Base-by-base conservation (phyloP, 2,797 vertebrate genomes). In the Catamblyrhynchus diadema region DNA sequence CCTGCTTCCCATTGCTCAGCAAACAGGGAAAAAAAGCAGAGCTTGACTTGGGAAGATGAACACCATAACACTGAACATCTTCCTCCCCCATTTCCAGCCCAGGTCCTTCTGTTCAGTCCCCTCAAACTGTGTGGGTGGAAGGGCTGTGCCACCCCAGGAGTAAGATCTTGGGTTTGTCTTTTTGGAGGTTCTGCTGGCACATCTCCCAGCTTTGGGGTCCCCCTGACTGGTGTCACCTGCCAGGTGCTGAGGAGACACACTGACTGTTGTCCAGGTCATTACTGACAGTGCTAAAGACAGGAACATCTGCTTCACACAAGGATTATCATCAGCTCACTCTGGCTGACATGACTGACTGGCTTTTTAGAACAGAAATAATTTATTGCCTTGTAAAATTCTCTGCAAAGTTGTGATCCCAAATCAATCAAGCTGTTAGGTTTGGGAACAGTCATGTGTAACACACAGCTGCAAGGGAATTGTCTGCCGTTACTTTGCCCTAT, bases 31-130 rank as follows among this genome's bases (percentile, higher is more conserved):
- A 24, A 44, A 57, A 30, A 14, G 21, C 45, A 77, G 70, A 77
- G 37, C 50, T 54, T 86, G 64, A 45, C 54, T 33, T 65, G 45
- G 50, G 45, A 70, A 60, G 50, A 35, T 54, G 44, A 56, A 77
- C 0, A 0, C 33, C 1, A 0, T 9, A 72, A 57, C 56, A 35
- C 10, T 57, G 56, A 57, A 35, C 23, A 35, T 57, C 15, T 51
- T 64, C 59, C 50, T 86, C 19, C 60, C 59, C 56, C 54, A 24
- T n/a, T 82, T 62, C 37, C 59, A 88, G 59, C 53, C 53, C 71
- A 62, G 39, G 48, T 71, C 57, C 64, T 60, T 81, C 66, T 61
- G 53, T 56, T 20, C 57, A 61, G 42, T 79, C 17, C 32, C 32
- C 22, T 57, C 48, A 54, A 8, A 15, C 42, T 48, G 39, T 42